Base-by-base conservation (phyloP, 2,113 vertebrate genomes). In the Colius striatus region DNA sequence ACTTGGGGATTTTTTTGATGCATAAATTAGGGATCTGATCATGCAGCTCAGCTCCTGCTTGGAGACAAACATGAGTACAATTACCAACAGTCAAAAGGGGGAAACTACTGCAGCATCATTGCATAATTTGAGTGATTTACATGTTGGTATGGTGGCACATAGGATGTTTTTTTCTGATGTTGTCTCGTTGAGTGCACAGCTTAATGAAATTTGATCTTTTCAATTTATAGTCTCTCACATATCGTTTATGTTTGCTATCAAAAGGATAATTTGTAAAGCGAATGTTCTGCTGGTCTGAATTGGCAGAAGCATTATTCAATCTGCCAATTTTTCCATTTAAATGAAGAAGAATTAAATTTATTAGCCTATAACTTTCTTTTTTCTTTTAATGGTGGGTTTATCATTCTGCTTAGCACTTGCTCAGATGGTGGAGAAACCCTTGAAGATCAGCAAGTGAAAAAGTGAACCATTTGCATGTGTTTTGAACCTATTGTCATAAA, bases 301-400 rank as follows among this genome's bases (percentile, higher is more conserved):
- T 91, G 96, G 91, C 90, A 96, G 77, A 89, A 86, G n/a, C 61
- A 58, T 96, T 97, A 95, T 84, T 92, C 82, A 93, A 58, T 93
- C 92, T 94, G 94, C 57, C 92, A 86, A 18, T 84, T 96, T 75
- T 93, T 84, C 84, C 30, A 71, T 90, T 94, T 89, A 93, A 96
- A 95, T 91, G 80, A 82, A 92, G 93, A 96, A 70, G 63, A 82
- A 95, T 90, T 82, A 66, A 48, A 95, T 96, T 95, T 95, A 96
- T 94, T 90, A 82, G 58, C 51, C 78, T 65, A 27, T 96, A 92
- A 84, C 41, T 84, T 95, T 67, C 22, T 89, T 78, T 89, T 81
- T 76, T 48, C 32, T n/a, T 60, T 90, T 85, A 79, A 48, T 75
- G 57, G 45, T 61, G 47, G 30, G 71, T 91, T 96, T 96, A 93